Evolutionary conservation across 2,797 vertebrate genomes (phyloP), one percentile per base, ranked within the genome.

Genomic region (Galago senegalensis): DNA sequence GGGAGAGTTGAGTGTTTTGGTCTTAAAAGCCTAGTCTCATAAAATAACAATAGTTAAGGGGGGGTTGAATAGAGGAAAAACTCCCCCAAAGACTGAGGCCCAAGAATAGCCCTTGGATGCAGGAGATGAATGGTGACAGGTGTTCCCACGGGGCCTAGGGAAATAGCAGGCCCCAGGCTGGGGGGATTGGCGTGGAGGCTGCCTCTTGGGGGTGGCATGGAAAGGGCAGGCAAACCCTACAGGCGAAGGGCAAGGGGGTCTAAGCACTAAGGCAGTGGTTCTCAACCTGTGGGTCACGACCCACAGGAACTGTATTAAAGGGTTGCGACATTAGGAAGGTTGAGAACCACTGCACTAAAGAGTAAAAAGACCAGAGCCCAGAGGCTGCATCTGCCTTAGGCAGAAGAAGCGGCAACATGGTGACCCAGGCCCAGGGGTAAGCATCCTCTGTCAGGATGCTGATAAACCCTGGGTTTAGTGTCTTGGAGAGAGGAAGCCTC

Each of bases 21-120:
- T 95, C 84, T 94, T 76, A 80, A 96, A 96, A 95, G 85, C 46
- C 56, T 60, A 7, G 77, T 43, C 73, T 95, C 86, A 85, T 90
- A 73, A 93, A 93, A 95, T 63, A 95, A 81, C 86, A 82, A 80
- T 77, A 65, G 82, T 63, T 20, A 86, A 43, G 14, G 49, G 92
- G 91, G 60, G 76, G 11, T 89, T 34, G 60, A 73, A 69, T 14
- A 17, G 46, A 94, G 46, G 46, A 20, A 82, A 12, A 58, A 17
- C 37, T 56, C 56, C 16, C 46, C 46, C 12, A 5, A 18, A 46
- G n/a, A 43, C 49, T 11, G 69, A 61, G 20, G 29, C n/a, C 56
- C 56, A 87, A 46, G 43, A 92, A 46, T 11, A 92, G 61, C 56
- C 43, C 17, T 27, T 60, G 79, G 67, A 2, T 70, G 20, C 77